Evolutionary conservation across 2,888 invertebrate genomes (phyloP).

Genomic region (Drosophila flavopinicola): DNA sequence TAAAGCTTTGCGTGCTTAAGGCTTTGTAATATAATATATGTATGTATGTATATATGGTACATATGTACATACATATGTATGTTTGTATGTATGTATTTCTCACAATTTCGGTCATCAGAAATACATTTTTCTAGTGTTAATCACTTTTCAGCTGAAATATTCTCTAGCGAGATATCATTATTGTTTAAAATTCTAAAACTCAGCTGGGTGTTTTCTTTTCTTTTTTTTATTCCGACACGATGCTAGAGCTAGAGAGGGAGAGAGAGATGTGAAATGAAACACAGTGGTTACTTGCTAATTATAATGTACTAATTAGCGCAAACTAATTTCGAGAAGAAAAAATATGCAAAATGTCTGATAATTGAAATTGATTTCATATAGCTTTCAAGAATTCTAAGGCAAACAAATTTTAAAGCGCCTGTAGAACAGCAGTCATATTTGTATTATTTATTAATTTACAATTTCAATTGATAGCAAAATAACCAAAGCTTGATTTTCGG

Average conservation of each 20-base stretch:
- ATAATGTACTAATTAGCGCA: not conserved
- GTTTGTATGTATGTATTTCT: not conserved
- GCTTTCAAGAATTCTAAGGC: too few species aligned
- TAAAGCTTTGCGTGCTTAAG: not conserved
- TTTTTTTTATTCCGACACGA: constrained; percentile 1
- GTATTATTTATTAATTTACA: too few species aligned
- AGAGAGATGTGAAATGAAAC: constrained; percentile 4
- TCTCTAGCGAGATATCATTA: not conserved
- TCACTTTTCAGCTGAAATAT: not conserved
- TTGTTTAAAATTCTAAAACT: not conserved
- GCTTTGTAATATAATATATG: not conserved
- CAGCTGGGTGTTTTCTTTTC: not conserved
- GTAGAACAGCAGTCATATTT: too few species aligned
- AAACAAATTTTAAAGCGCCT: too few species aligned
- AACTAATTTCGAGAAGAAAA: too few species aligned
- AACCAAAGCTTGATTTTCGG: too few species aligned
- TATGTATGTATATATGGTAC: not conserved
- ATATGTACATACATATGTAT: not conserved
- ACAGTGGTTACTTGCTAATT: not conserved
- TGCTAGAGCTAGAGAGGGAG: not conserved
- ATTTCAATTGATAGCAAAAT: too few species aligned
- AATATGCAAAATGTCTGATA: too few species aligned
- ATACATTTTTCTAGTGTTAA: too few species aligned
- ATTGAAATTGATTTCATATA: too few species aligned
- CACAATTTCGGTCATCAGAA: too few species aligned